phyloP scores from a whole-genome alignment of 2,888 invertebrate species.

The Lamellibrachia satsuma region DNA sequence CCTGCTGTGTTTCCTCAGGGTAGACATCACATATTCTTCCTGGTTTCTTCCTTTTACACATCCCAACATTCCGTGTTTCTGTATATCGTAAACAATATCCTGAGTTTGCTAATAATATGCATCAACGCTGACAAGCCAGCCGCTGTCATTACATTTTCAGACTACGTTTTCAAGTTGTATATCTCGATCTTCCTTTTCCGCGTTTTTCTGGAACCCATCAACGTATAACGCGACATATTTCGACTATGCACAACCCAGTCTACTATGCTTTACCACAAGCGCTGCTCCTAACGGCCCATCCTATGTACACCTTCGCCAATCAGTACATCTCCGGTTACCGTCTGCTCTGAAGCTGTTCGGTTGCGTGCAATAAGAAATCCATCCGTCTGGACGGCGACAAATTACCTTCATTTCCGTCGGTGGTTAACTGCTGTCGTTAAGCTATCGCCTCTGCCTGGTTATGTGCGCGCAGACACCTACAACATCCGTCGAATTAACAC shows the following conservation, averaged over 20 bases:
- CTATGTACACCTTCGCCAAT: not conserved
- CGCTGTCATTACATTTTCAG: not conserved
- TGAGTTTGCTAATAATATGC: not conserved
- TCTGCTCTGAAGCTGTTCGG: not conserved
- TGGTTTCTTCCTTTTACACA: not conserved
- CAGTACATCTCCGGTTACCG: not conserved
- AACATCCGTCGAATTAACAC: not conserved
- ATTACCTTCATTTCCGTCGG: slow-evolving; percentile 7
- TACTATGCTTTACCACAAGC: not conserved
- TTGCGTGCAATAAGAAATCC: slow-evolving; percentile 13
- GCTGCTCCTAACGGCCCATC: not conserved
- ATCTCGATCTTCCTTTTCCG: not conserved
- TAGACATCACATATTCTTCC: not conserved
- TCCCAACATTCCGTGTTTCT: not conserved
- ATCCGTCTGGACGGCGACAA: not conserved
- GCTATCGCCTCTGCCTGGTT: not conserved
- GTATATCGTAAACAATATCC: not conserved
- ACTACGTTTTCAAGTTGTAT: not conserved
- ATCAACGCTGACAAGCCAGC: too few species aligned
- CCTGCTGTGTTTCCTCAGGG: not conserved
- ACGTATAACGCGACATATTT: not conserved
- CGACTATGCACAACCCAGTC: not conserved
- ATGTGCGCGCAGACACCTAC: not conserved
- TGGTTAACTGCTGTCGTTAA: not conserved
- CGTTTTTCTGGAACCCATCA: not conserved